Evolutionary conservation across 2,888 invertebrate species (phyloP).

Genomic region (Trichopria drosophilae): DNA sequence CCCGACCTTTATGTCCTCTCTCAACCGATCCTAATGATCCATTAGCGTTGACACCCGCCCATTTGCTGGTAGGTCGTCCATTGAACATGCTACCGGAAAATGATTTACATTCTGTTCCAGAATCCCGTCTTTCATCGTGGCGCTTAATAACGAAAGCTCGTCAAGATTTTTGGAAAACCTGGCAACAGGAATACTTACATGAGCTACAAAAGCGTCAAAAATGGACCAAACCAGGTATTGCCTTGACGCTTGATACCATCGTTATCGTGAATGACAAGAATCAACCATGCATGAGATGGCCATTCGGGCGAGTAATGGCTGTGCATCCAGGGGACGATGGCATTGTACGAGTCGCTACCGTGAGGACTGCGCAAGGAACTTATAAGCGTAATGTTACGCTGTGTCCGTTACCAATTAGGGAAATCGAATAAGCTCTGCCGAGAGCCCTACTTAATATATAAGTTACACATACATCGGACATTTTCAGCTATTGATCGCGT

Average conservation of each 20-base stretch:
- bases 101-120: slow-evolving; percentile 9
- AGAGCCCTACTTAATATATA: no score
- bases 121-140: no score
- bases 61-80: slow-evolving; percentile 37
- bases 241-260: not conserved
- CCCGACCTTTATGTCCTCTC: slow-evolving; percentile 29
- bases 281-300: slow-evolving; percentile 1
- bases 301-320: not conserved
- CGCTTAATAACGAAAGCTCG: no score
- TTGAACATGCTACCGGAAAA: slow-evolving; percentile 33
- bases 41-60: slow-evolving; percentile 33
- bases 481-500: no score
- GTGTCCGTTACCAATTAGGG: no score
- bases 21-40: slow-evolving; percentile 34
- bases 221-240: no score
- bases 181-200: slow-evolving; percentile 25
- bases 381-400: no score
- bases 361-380: no score
- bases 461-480: no score
- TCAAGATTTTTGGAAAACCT: slow-evolving; percentile 27
- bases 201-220: slow-evolving; percentile 17
- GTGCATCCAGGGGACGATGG: slow-evolving; percentile 9
- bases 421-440: no score
- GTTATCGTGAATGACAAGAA: slow-evolving; percentile 2
- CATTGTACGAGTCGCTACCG: no score